Base-by-base conservation (phyloP, 1,140 invertebrate species). In the Drosophila murphyi region DNA sequence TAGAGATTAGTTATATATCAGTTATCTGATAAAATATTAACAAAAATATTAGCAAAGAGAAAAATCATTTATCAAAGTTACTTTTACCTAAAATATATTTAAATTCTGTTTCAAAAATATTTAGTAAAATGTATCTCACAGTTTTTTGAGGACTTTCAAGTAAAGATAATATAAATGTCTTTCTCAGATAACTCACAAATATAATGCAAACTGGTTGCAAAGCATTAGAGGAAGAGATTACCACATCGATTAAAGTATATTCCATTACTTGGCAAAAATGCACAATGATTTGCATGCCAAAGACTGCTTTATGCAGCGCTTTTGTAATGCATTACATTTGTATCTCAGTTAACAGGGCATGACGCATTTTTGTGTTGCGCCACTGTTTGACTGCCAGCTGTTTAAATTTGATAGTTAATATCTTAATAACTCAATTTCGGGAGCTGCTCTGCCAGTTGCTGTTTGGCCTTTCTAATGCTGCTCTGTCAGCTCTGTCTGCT, bases 381-480 rank as follows among this genome's bases (percentile, higher is more conserved):
- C 35, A 59, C 50, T 47, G 47, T 43, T 43, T 43, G 4, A 43
- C 10, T 43, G 39, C n/a, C 39, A 43, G 39, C 45, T 35, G 73
- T 47, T 75, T 12, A 35, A 20, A 76, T 73, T 62, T 65, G 28
- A 5, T 55, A 55, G 50, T 48, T 50, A 51, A 37, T 56, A 51
- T 72, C 69, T 83, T 85, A 85, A 85, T 80, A 77, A 85, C 73
- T 80, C 78, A 80, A 85, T 85, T 57, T 85, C 67, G 82, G 64
- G 54, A 80, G 77, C 61, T 62, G 78, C 61, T 65, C 64, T 74
- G 68, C 77, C 61, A 71, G 48, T 39, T 37, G 39, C 10, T n/a
- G 20, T 43, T n/a, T 6, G 34, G 57, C 74, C 74, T 76, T 76
- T 76, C 74, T 71, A 70, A 61, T 67, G 54, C 41, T 34, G 48